These are phyloP conservation scores for Potorous gilbertii DNA, from an alignment of 2,797 vertebrate species.

Conservation along the genomic window DNA sequence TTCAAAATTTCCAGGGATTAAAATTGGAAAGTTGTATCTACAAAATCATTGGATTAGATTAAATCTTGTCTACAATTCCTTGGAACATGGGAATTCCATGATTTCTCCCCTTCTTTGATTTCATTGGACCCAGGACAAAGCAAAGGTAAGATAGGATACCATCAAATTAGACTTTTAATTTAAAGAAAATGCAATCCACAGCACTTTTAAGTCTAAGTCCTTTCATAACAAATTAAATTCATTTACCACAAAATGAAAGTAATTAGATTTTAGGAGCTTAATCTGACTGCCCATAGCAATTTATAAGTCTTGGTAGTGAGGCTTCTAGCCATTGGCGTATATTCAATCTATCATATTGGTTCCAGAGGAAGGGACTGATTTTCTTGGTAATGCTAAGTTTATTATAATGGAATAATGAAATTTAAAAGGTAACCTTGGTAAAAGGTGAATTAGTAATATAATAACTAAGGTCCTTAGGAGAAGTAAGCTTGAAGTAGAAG, in stretches of 20 bases:
- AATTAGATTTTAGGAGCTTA: slow-evolving; percentile 70
- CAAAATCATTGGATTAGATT: background rate
- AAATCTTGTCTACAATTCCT: background rate
- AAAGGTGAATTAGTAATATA: slow-evolving; percentile 43
- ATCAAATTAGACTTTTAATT: slow-evolving; percentile 28
- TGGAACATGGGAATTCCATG: background rate
- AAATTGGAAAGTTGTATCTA: slow-evolving; percentile 23
- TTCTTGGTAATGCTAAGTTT: slow-evolving; percentile 61
- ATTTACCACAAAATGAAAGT: slow-evolving; percentile 61
- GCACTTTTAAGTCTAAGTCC: slow-evolving; percentile 33
- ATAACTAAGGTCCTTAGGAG: background rate
- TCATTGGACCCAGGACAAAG: slow-evolving; percentile 42
- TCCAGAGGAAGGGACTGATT: slow-evolving; percentile 50
- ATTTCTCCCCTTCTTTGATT: background rate
- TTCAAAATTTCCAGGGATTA: slow-evolving; percentile 29
- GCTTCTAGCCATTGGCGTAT: slow-evolving; percentile 51
- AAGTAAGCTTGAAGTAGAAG: background rate
- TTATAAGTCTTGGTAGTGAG: slow-evolving; percentile 67
- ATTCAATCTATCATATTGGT: slow-evolving; percentile 47
- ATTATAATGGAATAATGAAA: slow-evolving; percentile 53
- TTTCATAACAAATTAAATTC: slow-evolving; percentile 62
- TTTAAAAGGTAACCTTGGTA: slow-evolving; percentile 63
- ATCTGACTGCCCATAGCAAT: slow-evolving; percentile 57
- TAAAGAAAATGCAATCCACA: slow-evolving; percentile 31
- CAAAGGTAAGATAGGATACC: slow-evolving; percentile 28